Percentiles rank a stretch among this genome's conserved stretches.
phyloP scores from a whole-genome alignment of 2,888 invertebrate genomes.

The Smittia sp. region DNA sequence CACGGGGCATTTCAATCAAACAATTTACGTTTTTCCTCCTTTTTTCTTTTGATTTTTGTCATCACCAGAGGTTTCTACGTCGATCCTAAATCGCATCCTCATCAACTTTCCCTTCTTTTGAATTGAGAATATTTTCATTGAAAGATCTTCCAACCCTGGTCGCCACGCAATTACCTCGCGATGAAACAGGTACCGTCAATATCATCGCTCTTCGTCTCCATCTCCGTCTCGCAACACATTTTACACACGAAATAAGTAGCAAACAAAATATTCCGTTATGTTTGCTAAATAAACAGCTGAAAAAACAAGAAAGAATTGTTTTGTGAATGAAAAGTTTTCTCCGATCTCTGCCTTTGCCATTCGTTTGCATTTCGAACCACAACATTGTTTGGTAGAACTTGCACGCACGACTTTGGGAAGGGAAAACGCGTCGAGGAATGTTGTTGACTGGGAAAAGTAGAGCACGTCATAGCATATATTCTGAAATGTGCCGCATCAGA shows the following conservation, averaged over 20 bases:
- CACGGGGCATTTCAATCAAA: no score
- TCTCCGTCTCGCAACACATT: background rate
- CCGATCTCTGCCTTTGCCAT: background rate
- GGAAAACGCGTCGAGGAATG: background rate
- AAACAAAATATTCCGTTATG: conserved; percentile 41
- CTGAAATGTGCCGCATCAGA: background rate
- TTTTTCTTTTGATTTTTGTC: no score
- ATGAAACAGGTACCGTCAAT: background rate
- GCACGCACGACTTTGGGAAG: background rate
- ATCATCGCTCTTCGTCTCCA: no score
- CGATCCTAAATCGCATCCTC: no score
- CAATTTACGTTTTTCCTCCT: no score
- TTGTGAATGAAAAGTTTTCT: conserved; percentile 37
- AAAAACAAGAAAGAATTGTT: conserved; percentile 23
- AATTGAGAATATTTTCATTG: no score
- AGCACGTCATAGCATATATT: conserved; percentile 1
- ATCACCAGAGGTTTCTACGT: no score
- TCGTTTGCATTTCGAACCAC: background rate
- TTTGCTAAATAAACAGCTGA: conserved; percentile 41
- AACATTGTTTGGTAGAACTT: background rate
- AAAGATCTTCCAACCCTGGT: no score
- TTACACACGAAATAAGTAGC: conserved; percentile 1
- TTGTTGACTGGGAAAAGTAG: conserved; percentile 14
- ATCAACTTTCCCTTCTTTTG: no score
- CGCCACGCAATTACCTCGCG: background rate